Evolutionary conservation across 2,797 vertebrate species (phyloP).

Genomic region (Sylvilagus floridanus): DNA sequence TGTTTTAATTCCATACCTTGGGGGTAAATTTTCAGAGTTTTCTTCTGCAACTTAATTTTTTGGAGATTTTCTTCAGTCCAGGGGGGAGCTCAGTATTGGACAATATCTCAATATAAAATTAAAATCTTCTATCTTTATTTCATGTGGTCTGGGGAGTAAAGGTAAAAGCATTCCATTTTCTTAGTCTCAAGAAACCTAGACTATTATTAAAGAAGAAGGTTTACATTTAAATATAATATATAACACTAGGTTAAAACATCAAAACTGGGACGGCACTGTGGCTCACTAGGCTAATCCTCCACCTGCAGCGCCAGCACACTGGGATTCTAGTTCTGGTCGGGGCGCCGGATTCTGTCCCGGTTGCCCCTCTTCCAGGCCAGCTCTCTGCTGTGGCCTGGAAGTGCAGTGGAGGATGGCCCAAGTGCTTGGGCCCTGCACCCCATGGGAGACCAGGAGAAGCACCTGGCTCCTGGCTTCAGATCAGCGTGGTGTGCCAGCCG

Average conservation of each 20-base stretch:
- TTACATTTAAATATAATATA: constrained; percentile 40
- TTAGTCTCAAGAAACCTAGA: background rate
- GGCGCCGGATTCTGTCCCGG: too few species aligned
- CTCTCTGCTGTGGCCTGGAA: too few species aligned
- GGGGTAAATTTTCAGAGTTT: background rate
- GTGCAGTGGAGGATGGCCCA: too few species aligned
- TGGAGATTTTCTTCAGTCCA: background rate
- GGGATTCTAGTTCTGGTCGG: too few species aligned
- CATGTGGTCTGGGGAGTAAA: background rate
- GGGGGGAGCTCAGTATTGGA: background rate
- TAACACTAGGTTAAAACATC: background rate
- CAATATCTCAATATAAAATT: background rate
- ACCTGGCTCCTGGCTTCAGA: too few species aligned
- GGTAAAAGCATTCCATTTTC: background rate
- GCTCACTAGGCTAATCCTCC: too few species aligned
- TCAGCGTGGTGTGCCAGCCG: too few species aligned
- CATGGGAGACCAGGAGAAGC: too few species aligned
- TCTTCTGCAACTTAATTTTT: background rate
- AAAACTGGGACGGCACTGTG: background rate
- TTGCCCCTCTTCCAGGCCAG: too few species aligned
- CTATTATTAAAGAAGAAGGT: background rate
- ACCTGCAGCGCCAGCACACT: too few species aligned
- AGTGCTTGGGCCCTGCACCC: too few species aligned
- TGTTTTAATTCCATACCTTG: background rate
- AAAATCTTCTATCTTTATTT: constrained; percentile 15